A percentile compares a stretch with the other conserved stretches of the same genome.
Evolutionary conservation across 2,113 vertebrate genomes (phyloP).

Genomic region (Riparia riparia): DNA sequence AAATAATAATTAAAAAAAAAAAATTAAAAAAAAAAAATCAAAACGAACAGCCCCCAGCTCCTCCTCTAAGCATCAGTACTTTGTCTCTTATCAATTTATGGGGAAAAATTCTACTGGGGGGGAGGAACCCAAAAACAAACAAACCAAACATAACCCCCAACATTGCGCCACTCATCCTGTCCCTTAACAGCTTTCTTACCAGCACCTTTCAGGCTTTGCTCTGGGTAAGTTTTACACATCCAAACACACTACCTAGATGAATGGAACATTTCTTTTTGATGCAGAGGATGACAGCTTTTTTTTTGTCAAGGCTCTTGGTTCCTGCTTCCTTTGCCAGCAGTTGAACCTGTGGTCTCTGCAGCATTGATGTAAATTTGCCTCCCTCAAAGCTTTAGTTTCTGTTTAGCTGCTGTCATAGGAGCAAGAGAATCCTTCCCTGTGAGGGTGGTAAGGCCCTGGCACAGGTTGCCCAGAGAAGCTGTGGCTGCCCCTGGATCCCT

Average conservation of each 20-base stretch:
- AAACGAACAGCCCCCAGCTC: too few species aligned
- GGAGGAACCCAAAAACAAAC: too few species aligned
- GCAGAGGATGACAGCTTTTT: neutral
- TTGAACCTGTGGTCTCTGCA: neutral
- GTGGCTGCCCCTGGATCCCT: neutral
- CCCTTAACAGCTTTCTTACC: neutral
- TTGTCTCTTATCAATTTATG: too few species aligned
- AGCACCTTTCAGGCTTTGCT: neutral
- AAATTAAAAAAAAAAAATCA: too few species aligned
- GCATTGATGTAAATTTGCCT: neutral
- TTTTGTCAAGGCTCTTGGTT: neutral
- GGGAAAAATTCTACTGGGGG: too few species aligned
- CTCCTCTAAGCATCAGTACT: too few species aligned
- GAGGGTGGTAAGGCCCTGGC: rapidly evolving
- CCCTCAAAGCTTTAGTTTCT: neutral
- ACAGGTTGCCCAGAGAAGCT: neutral
- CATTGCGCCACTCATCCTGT: neutral
- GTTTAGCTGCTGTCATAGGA: neutral
- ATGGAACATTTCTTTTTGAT: too few species aligned
- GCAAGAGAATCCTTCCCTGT: neutral
- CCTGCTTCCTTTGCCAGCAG: neutral
- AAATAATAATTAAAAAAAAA: too few species aligned
- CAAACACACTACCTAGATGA: neutral
- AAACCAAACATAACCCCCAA: too few species aligned
- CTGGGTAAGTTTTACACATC: neutral